Evolutionary conservation across 2,113 vertebrate genomes (phyloP).

Genomic region (Rhegmatorhina hoffmannsi): DNA sequence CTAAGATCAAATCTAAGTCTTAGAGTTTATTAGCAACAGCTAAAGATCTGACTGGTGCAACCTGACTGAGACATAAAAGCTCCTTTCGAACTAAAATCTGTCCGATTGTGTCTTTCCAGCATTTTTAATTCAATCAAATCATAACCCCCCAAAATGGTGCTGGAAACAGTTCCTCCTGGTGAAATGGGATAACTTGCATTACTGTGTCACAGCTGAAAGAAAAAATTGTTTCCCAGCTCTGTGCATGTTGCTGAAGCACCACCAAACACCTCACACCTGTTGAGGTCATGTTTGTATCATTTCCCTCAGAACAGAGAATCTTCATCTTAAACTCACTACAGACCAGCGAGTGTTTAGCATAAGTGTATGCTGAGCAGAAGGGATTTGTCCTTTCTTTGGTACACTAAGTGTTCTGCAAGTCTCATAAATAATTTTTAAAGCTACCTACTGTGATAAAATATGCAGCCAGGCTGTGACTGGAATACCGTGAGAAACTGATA

Average conservation of each 20-base stretch:
- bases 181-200: neutral
- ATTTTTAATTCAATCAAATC: neutral
- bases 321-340: neutral
- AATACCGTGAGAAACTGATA: neutral
- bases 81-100: neutral
- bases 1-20: neutral
- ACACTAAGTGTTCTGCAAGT: constrained; percentile 31
- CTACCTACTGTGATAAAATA: constrained; percentile 21
- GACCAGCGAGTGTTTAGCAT: neutral
- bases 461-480: neutral
- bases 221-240: neutral
- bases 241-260: neutral
- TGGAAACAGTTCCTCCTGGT: neutral
- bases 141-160: neutral
- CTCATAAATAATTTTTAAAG: constrained; percentile 60
- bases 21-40: neutral
- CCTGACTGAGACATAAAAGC: neutral
- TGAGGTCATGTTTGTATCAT: neutral
- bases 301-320: neutral
- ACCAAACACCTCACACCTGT: fast-evolving
- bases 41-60: neutral
- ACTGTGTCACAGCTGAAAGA: neutral
- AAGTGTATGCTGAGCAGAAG: neutral
- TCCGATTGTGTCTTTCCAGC: neutral
- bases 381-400: constrained; percentile 45